Conservation (phyloP, 1,140 invertebrate species). For the Aplysia californica region DNA sequence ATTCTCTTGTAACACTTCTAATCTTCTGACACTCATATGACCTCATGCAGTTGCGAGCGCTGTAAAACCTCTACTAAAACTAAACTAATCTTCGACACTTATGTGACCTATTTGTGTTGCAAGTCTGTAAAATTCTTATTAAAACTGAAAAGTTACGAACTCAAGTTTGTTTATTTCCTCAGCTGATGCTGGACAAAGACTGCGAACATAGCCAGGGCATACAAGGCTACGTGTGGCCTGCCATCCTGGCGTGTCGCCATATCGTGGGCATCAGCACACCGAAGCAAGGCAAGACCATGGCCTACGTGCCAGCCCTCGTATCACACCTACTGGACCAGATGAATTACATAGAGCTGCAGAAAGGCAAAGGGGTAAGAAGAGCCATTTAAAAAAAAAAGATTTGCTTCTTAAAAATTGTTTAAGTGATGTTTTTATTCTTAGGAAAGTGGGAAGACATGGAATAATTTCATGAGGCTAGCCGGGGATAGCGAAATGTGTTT, state of each 20-base stretch:
- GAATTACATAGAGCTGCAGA: slow-evolving; percentile 41
- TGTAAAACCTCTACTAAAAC: too few species aligned
- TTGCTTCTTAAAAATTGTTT: too few species aligned
- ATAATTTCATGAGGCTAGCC: too few species aligned
- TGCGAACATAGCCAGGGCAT: slow-evolving; percentile 25
- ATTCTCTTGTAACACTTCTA: too few species aligned
- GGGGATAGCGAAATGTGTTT: too few species aligned
- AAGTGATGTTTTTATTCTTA: too few species aligned
- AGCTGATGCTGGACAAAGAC: neutral
- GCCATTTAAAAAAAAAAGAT: too few species aligned
- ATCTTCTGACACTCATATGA: too few species aligned
- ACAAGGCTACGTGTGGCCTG: slow-evolving; percentile 53
- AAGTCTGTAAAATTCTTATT: neutral
- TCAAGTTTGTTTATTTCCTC: neutral
- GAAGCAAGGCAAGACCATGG: slow-evolving; percentile 48
- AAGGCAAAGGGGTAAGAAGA: slow-evolving; percentile 53
- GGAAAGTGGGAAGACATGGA: too few species aligned
- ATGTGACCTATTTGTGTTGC: too few species aligned
- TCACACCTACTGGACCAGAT: slow-evolving; percentile 33
- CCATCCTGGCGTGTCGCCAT: slow-evolving; percentile 42
- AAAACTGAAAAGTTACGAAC: neutral
- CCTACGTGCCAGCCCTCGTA: slow-evolving; percentile 50
- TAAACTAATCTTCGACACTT: too few species aligned
- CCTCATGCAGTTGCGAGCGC: too few species aligned
- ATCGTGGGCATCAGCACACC: slow-evolving; percentile 53